A percentile compares a stretch with the other conserved stretches of the same genome.
These are phyloP conservation scores for Amazona guildingii DNA, from an alignment of 2,113 vertebrate genomes.

Conservation along the genomic window DNA sequence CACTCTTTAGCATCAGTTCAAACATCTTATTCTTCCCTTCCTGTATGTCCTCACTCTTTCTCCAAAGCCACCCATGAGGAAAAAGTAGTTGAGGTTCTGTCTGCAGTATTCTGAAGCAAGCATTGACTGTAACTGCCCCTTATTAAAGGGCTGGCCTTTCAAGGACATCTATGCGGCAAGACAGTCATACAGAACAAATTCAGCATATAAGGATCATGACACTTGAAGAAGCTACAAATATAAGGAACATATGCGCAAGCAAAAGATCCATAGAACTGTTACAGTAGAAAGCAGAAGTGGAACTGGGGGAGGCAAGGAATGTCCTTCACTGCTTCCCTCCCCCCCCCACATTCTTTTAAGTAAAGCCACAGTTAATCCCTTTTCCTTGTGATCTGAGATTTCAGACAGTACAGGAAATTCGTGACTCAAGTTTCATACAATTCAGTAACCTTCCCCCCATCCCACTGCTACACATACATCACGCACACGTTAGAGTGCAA, in stretches of 20 bases:
- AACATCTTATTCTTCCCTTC: not conserved
- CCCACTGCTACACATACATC: not conserved
- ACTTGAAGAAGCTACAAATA: not conserved
- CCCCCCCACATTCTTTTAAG: not conserved
- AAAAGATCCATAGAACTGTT: not conserved
- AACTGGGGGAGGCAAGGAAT: not conserved
- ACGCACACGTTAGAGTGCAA: not conserved
- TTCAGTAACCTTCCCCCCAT: not conserved
- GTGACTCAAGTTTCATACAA: not conserved
- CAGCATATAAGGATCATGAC: not conserved
- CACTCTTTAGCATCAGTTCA: not conserved
- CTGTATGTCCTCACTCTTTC: not conserved
- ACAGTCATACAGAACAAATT: not conserved
- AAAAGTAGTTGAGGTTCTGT: not conserved
- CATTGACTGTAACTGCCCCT: not conserved
- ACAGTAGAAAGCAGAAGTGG: not conserved
- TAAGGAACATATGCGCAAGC: not conserved
- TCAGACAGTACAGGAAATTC: not conserved
- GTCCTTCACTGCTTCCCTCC: not conserved
- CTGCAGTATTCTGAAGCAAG: not conserved
- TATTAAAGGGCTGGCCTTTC: not conserved
- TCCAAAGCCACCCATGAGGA: not conserved
- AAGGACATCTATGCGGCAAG: not conserved
- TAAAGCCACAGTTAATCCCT: not conserved
- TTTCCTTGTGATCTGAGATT: not conserved